Percentiles rank a stretch among this genome's conserved stretches.
Conservation (phyloP, 2,113 vertebrate genomes). For the Crotalus horridus region DNA sequence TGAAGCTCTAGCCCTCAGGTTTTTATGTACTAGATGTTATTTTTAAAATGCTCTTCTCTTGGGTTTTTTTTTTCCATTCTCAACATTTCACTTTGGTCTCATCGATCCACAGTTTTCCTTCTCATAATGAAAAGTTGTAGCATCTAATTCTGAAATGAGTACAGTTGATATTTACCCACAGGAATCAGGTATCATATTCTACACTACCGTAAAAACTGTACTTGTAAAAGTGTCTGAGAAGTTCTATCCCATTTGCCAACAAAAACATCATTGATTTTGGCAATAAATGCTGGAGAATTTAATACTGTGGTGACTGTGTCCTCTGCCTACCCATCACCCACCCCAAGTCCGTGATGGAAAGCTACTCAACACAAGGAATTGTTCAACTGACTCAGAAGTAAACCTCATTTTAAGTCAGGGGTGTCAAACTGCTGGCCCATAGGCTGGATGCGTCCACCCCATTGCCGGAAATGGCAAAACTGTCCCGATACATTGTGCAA, state of each 20-base stretch:
- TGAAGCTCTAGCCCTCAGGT: slow-evolving; percentile 14
- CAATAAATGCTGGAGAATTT: neutral
- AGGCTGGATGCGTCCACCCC: too few relatives aligned
- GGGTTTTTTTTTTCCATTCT: slow-evolving; percentile 23
- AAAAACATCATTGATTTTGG: neutral
- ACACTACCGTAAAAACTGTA: neutral
- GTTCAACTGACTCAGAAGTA: neutral
- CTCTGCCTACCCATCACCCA: neutral
- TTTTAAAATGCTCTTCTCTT: slow-evolving; percentile 4
- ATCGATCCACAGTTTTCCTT: slow-evolving; percentile 3
- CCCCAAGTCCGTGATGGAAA: neutral
- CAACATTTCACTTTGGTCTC: slow-evolving; percentile 22
- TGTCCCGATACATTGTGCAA: too few relatives aligned
- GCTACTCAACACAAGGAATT: neutral
- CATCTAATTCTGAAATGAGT: neutral
- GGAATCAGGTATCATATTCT: neutral
- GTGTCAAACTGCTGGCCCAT: too few relatives aligned
- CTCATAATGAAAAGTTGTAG: slow-evolving; percentile 17
- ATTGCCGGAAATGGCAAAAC: too few relatives aligned
- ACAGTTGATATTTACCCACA: neutral
- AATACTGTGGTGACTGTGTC: neutral
- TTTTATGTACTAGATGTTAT: neutral
- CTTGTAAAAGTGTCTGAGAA: neutral
- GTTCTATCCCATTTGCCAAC: neutral
- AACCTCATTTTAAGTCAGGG: neutral